Conservation (phyloP, 2,888 invertebrate genomes). For the Thumatha senex region DNA sequence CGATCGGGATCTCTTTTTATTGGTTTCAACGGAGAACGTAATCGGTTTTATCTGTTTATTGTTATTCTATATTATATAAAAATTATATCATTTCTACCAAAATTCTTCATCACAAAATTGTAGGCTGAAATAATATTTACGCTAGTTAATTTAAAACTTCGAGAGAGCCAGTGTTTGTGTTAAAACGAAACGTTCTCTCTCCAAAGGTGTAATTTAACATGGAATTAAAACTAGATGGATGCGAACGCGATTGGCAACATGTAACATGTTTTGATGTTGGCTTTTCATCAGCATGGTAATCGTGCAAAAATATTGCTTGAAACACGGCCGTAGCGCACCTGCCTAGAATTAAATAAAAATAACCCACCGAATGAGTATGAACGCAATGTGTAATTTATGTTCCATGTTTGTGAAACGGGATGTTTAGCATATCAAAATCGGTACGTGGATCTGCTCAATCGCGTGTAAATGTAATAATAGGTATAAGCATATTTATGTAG, state of each 20-base stretch:
- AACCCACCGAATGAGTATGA: constrained; percentile 63
- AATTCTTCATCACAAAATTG: constrained; percentile 27
- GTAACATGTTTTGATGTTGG: constrained; percentile 68
- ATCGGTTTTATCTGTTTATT: constrained; percentile 59
- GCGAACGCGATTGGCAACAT: constrained; percentile 47
- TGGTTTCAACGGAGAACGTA: constrained; percentile 59
- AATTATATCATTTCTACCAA: not conserved
- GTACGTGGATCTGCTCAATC: constrained; percentile 22
- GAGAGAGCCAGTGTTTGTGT: constrained; percentile 22
- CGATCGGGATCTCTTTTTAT: constrained; percentile 66
- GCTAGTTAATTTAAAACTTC: constrained; percentile 24
- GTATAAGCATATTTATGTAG: constrained; percentile 4
- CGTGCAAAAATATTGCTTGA: constrained; percentile 78
- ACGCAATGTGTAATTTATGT: constrained; percentile 61
- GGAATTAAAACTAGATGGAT: constrained; percentile 59
- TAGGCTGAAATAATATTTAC: constrained; percentile 29
- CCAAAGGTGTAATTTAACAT: constrained; percentile 55
- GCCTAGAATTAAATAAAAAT: constrained; percentile 82
- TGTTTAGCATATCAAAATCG: constrained; percentile 54
- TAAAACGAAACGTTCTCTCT: constrained; percentile 25
- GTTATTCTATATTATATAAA: constrained; percentile 46
- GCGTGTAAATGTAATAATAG: constrained; percentile 25
- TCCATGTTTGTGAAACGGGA: constrained; percentile 58
- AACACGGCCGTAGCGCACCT: constrained; percentile 67
- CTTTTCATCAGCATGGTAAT: constrained; percentile 83